A percentile compares a stretch with the other conserved stretches of the same genome.
Conservation (phyloP, 2,888 invertebrate species). For the Cyclophora albipunctata region DNA sequence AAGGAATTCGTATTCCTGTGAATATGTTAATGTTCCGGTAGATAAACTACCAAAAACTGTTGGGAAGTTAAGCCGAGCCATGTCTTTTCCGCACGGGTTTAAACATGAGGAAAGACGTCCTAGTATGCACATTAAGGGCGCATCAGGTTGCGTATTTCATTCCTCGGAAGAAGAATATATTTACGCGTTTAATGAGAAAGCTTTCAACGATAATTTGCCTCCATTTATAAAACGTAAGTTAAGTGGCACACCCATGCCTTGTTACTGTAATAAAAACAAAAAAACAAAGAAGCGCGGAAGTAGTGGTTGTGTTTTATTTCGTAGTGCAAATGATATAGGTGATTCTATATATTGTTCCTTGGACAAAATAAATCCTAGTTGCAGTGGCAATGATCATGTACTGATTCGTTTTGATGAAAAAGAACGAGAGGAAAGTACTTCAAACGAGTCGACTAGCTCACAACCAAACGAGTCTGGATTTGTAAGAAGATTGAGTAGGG, state of each 20-base stretch:
- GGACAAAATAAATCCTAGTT: conserved; percentile 2
- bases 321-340: conserved; percentile 1
- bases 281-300: conserved; percentile 5
- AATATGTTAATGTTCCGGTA: conserved; percentile 5
- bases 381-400: conserved; percentile 3
- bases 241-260: conserved; percentile 34
- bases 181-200: conserved; percentile 37
- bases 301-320: conserved; percentile 26
- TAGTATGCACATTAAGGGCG: conserved; percentile 42
- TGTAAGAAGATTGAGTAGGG: conserved; percentile 6
- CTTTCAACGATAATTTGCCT: conserved; percentile 25
- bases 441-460: too few species aligned
- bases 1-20: conserved; percentile 1
- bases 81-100: conserved; percentile 24
- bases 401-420: not conserved
- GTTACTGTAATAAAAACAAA: conserved; percentile 37
- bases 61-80: conserved; percentile 1
- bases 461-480: too few species aligned
- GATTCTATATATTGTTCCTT: conserved; percentile 5
- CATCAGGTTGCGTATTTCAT: conserved; percentile 37
- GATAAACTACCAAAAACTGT: too few species aligned
- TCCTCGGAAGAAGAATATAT: conserved; percentile 33
- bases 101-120: conserved; percentile 17
- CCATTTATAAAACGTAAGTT: conserved; percentile 43
- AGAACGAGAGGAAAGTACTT: not conserved